phyloP scores from a whole-genome alignment of 2,888 invertebrate species.

The Cordylochernes scorpioides region DNA sequence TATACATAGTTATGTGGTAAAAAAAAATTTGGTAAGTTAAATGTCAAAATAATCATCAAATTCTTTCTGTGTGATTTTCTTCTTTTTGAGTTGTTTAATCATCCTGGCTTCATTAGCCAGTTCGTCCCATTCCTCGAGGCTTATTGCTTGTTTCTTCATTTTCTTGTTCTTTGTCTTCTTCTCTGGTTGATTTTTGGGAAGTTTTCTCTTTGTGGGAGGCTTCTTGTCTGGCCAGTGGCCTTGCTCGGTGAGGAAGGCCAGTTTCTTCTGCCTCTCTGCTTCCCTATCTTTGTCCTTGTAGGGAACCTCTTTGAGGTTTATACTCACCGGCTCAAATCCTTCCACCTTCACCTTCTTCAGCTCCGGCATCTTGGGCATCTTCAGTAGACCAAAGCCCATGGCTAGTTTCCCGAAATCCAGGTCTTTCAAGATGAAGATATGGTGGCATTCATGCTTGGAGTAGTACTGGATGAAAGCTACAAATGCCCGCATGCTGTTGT shows the following conservation, averaged over 20 bases:
- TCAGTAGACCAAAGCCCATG: slow-evolving; percentile 60
- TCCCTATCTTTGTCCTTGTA: slow-evolving; percentile 55
- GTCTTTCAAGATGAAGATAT: slow-evolving; percentile 62
- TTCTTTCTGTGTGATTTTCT: too few species aligned
- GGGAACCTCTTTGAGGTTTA: slow-evolving; percentile 44
- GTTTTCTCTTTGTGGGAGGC: too few species aligned
- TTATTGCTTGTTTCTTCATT: too few species aligned
- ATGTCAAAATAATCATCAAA: too few species aligned
- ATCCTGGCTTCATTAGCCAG: too few species aligned
- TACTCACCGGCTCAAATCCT: slow-evolving; percentile 30
- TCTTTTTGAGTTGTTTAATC: too few species aligned
- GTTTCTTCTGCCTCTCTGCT: slow-evolving; percentile 37
- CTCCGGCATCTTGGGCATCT: slow-evolving; percentile 86
- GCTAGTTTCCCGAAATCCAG: slow-evolving; percentile 57
- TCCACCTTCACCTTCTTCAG: slow-evolving; percentile 36
- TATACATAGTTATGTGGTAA: too few species aligned
- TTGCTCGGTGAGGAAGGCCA: slow-evolving; percentile 39
- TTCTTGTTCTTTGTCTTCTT: too few species aligned
- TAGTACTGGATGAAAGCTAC: slow-evolving; percentile 85
- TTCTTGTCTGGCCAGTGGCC: slow-evolving; percentile 43
- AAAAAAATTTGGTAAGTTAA: too few species aligned
- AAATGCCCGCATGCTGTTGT: slow-evolving; percentile 68
- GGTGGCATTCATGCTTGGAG: slow-evolving; percentile 74
- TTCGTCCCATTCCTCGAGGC: too few species aligned
- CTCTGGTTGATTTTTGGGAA: too few species aligned